A percentile compares a stretch with the other conserved stretches of the same genome.
phyloP scores from a whole-genome alignment of 2,797 vertebrate species.

The Acrossocheilus fasciatus region DNA sequence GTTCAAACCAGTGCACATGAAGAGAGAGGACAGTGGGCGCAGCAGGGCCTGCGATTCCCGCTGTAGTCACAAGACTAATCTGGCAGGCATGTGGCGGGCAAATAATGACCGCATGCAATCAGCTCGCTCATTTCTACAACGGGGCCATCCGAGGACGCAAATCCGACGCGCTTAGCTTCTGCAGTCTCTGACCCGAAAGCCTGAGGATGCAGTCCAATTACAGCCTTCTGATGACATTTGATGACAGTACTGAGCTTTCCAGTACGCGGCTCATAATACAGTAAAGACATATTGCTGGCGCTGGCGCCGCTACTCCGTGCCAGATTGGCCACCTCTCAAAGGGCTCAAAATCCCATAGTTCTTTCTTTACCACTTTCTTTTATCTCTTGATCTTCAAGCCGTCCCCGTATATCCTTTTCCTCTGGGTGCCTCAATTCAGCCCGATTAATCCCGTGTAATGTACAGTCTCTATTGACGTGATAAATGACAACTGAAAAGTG shows the following conservation, averaged over 20 bases:
- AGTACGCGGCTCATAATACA: conserved; percentile 37
- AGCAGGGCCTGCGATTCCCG: conserved; percentile 44
- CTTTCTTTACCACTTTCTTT: conserved; percentile 49
- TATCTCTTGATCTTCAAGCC: conserved; percentile 40
- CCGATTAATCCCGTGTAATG: conserved; percentile 40
- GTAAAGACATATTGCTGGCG: conserved; percentile 39
- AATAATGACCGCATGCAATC: conserved; percentile 53
- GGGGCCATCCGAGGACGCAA: conserved; percentile 38
- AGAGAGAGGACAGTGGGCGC: conserved; percentile 51
- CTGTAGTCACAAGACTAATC: conserved; percentile 59
- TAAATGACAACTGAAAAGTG: conserved; percentile 56
- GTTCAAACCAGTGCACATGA: conserved; percentile 56
- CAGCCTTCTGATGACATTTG: conserved; percentile 35
- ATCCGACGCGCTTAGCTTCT: neutral
- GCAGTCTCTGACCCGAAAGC: conserved; percentile 24
- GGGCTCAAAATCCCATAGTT: conserved; percentile 45
- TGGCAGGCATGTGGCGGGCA: conserved; percentile 43
- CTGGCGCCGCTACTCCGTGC: neutral
- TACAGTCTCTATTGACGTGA: conserved; percentile 47
- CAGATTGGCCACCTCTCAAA: conserved; percentile 25
- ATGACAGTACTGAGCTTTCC: conserved; percentile 31
- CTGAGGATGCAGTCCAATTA: conserved; percentile 14
- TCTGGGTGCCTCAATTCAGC: conserved; percentile 40
- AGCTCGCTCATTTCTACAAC: conserved; percentile 43
- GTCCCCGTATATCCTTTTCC: conserved; percentile 33